These are phyloP conservation scores for Cygnus buccinator DNA, from an alignment of 2,113 vertebrate genomes.

Conservation along the genomic window DNA sequence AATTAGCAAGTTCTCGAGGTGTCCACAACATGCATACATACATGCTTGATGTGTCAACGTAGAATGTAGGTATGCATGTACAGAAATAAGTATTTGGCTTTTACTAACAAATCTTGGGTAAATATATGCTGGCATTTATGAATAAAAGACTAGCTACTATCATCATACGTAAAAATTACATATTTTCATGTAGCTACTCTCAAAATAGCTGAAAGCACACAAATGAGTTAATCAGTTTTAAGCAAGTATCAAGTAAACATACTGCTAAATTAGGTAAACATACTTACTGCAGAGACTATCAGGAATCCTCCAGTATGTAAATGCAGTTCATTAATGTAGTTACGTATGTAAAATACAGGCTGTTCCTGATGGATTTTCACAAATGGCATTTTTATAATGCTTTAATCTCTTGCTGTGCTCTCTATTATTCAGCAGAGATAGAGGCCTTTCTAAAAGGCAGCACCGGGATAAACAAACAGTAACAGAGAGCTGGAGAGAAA, in stretches of 20 bases:
- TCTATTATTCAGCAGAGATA: conserved; percentile 76
- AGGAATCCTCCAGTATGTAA: conserved; percentile 67
- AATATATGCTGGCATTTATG: conserved; percentile 58
- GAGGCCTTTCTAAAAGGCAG: conserved; percentile 79
- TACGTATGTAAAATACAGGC: conserved; percentile 58
- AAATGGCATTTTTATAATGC: conserved; percentile 54
- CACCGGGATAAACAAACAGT: conserved; percentile 76
- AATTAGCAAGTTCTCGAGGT: conserved; percentile 9
- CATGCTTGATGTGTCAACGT: background rate
- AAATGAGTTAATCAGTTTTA: conserved; percentile 69
- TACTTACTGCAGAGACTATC: conserved; percentile 60
- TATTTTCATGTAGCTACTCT: conserved; percentile 46
- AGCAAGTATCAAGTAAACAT: conserved; percentile 56
- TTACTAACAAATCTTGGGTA: conserved; percentile 57
- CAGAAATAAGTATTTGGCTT: background rate
- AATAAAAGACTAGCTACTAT: conserved; percentile 62
- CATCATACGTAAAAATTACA: conserved; percentile 53
- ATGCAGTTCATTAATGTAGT: conserved; percentile 72
- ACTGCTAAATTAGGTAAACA: conserved; percentile 73
- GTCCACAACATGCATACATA: background rate
- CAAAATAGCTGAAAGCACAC: conserved; percentile 49
- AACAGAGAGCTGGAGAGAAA: conserved; percentile 62
- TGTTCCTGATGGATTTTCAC: conserved; percentile 56
- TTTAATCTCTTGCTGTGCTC: conserved; percentile 57
- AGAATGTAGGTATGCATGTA: background rate